These are phyloP conservation scores for Thereva unica DNA, from an alignment of 2,888 invertebrate genomes.

Conservation along the genomic window DNA sequence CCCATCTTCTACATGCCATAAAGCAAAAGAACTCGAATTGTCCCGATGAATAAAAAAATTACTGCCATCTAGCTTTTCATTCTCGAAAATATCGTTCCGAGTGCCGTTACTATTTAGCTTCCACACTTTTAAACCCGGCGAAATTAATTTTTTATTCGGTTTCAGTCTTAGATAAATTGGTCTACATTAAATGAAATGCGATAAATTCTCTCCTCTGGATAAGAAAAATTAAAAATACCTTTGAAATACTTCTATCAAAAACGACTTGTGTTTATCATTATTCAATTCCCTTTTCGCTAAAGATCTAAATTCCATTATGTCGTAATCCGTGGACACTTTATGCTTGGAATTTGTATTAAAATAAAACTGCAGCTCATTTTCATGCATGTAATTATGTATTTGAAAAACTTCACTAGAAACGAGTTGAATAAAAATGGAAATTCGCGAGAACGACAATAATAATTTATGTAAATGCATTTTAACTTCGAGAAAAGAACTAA, in stretches of 20 bases:
- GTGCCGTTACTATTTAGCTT: conserved; percentile 7
- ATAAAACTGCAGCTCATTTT: conserved; percentile 55
- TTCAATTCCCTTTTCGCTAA: conserved; percentile 51
- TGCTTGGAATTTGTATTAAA: conserved; percentile 48
- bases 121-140: conserved; percentile 67
- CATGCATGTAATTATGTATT: conserved; percentile 38
- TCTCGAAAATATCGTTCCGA: conserved; percentile 48
- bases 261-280: background rate
- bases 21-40: conserved; percentile 65
- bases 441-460: no score
- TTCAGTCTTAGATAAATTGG: conserved; percentile 66
- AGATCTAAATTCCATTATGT: conserved; percentile 65
- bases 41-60: conserved; percentile 71
- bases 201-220: background rate
- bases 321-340: conserved; percentile 61
- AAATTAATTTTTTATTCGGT: conserved; percentile 66
- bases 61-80: conserved; percentile 57
- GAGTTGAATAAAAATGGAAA: no score
- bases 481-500: no score
- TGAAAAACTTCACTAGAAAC: no score
- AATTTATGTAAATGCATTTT: no score
- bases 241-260: conserved; percentile 26
- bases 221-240: conserved; percentile 26
- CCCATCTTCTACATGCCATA: conserved; percentile 67
- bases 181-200: conserved; percentile 45